Evolutionary conservation across 2,113 vertebrate species (phyloP).

Genomic region (Calidris pugnax): DNA sequence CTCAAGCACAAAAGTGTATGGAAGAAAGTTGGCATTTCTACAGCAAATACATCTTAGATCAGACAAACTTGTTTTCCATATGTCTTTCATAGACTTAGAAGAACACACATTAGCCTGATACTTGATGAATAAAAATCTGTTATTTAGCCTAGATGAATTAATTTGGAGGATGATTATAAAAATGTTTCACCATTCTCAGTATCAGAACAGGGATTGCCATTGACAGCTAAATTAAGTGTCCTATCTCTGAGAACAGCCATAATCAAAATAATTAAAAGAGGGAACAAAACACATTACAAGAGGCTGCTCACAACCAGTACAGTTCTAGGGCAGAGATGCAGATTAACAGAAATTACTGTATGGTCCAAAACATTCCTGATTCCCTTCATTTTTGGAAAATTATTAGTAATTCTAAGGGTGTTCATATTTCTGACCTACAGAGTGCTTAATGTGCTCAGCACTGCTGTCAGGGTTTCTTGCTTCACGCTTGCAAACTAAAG

Average conservation of each 20-base stretch:
- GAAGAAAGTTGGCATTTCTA: background rate
- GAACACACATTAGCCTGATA: background rate
- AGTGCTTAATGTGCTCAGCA: background rate
- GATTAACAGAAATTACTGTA: background rate
- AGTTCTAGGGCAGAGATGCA: background rate
- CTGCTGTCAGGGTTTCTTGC: background rate
- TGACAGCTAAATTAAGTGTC: background rate
- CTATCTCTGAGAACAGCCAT: background rate
- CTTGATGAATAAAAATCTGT: background rate
- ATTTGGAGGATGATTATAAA: background rate
- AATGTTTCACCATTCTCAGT: background rate
- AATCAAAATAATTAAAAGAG: background rate
- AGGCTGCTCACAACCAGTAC: background rate
- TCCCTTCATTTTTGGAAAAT: background rate
- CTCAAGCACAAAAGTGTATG: background rate
- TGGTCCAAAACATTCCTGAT: background rate
- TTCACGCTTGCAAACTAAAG: background rate
- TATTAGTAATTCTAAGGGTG: background rate
- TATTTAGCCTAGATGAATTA: background rate
- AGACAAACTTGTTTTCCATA: background rate
- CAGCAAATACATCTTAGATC: background rate
- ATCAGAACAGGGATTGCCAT: background rate
- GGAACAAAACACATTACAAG: background rate
- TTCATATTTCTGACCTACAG: background rate
- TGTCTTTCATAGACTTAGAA: background rate